Conservation (phyloP, 2,797 vertebrate genomes). For the Glyptemys insculpta region DNA sequence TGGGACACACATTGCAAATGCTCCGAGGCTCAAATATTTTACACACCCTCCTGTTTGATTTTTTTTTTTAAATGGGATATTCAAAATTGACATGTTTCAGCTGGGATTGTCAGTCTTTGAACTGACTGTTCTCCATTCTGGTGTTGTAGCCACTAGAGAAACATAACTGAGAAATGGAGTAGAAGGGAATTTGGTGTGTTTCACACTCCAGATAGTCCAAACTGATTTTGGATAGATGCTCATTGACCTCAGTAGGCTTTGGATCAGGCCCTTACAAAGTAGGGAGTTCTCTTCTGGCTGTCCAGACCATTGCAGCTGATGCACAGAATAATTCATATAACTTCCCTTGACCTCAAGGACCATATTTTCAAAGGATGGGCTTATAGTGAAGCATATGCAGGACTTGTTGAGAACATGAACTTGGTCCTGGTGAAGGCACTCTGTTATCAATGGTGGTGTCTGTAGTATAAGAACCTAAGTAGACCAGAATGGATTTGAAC, state of each 20-base stretch:
- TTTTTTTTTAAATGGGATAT: conserved; percentile 69
- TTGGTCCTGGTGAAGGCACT: background rate
- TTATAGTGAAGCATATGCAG: fast-evolving
- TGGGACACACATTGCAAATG: conserved; percentile 62
- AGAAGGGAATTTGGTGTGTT: conserved; percentile 37
- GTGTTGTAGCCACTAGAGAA: conserved; percentile 16
- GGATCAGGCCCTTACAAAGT: background rate
- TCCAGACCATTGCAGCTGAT: background rate
- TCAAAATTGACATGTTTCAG: conserved; percentile 63
- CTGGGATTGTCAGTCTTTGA: conserved; percentile 66
- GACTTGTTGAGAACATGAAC: background rate
- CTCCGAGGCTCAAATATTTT: conserved; percentile 74
- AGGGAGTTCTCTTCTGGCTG: background rate
- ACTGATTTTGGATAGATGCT: background rate
- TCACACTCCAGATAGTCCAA: background rate
- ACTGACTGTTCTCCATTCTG: conserved; percentile 57
- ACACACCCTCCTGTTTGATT: conserved; percentile 70
- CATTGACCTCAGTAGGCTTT: background rate
- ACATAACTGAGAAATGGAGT: background rate
- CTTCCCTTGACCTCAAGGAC: fast-evolving
- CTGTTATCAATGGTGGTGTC: fast-evolving
- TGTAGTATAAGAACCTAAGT: fast-evolving
- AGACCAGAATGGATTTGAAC: background rate
- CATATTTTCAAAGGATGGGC: fast-evolving
- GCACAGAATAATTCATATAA: background rate